Conservation (phyloP, 2,797 vertebrate species). For the Limnodromus scolopaceus region DNA sequence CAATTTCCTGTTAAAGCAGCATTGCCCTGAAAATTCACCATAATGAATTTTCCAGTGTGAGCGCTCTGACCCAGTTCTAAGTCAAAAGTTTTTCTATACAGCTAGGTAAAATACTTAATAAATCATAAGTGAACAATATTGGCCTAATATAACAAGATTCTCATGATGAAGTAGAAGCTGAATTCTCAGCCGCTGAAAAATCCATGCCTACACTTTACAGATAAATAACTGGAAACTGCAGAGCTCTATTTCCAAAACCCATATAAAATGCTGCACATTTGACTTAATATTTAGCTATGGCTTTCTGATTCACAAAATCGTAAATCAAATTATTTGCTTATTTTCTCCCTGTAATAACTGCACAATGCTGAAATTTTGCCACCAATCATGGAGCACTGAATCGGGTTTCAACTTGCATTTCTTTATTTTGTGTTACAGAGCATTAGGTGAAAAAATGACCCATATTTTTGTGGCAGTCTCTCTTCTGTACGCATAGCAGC, state of each 20-base stretch:
- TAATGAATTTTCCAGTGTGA: slow-evolving; percentile 18
- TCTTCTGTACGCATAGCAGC: neutral
- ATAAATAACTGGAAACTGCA: neutral
- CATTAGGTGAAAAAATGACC: neutral
- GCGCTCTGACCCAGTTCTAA: neutral
- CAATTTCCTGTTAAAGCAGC: neutral
- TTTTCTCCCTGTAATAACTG: neutral
- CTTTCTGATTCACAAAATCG: slow-evolving; percentile 1
- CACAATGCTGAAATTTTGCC: neutral
- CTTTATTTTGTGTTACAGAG: slow-evolving; percentile 9
- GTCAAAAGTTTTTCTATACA: neutral
- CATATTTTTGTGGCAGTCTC: neutral
- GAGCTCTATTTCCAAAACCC: neutral
- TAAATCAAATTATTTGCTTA: slow-evolving; percentile 31
- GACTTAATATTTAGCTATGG: neutral
- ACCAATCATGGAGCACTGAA: neutral
- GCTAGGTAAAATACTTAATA: neutral
- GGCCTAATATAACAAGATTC: neutral
- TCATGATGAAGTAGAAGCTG: neutral
- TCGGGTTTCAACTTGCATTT: neutral
- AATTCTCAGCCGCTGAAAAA: neutral
- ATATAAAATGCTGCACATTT: neutral
- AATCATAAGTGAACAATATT: neutral
- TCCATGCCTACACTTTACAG: neutral
- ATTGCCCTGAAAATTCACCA: neutral